Percentiles rank a stretch among this genome's conserved stretches.
Evolutionary conservation across 2,113 vertebrate species (phyloP).

Genomic region (Hippocampus mohnikei): DNA sequence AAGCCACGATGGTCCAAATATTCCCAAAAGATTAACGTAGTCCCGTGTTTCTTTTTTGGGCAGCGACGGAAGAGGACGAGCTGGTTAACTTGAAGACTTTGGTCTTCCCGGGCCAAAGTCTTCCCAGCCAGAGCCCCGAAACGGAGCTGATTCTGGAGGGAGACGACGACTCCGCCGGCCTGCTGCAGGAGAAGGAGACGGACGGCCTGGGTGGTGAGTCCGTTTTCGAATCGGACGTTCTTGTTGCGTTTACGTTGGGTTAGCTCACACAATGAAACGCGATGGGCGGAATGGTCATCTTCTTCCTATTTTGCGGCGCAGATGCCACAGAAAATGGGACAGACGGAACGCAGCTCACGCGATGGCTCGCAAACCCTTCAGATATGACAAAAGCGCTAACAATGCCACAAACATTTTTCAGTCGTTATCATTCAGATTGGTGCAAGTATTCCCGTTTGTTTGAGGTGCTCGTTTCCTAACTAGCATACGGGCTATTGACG

Average conservation of each 20-base stretch:
- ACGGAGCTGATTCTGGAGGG: conserved; percentile 88
- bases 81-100: conserved; percentile 81
- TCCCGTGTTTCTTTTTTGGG: neutral
- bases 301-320: too few species aligned
- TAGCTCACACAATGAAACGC: neutral
- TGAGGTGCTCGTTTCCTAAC: too few species aligned
- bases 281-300: too few species aligned
- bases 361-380: too few species aligned
- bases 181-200: conserved; percentile 94
- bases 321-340: too few species aligned
- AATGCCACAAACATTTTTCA: too few species aligned
- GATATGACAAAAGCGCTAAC: too few species aligned
- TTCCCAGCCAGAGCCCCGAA: conserved; percentile 84
- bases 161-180: conserved; percentile 88
- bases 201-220: conserved; percentile 90
- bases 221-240: neutral
- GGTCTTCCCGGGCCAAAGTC: conserved; percentile 77
- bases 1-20: neutral
- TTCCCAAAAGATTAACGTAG: neutral
- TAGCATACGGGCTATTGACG: too few species aligned
- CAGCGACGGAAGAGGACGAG: conserved; percentile 82
- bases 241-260: neutral
- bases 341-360: too few species aligned
- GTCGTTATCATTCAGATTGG: too few species aligned
- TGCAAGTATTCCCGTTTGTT: too few species aligned